Evolutionary conservation across 2,797 vertebrate genomes (phyloP).

Genomic region (Botia kubotai): DNA sequence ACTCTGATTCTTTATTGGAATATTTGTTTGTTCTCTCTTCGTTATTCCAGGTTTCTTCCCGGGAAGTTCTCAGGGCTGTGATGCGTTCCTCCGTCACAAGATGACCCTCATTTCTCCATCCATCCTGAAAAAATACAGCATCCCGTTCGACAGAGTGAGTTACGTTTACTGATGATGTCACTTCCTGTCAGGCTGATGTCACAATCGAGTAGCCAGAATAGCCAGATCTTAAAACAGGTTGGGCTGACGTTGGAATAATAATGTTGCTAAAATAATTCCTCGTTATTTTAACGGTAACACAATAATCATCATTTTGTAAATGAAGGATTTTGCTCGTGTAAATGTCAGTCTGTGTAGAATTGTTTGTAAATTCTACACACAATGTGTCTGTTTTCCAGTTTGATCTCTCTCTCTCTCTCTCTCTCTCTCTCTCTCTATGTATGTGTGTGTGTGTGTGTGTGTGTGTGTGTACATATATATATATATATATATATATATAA

Average conservation of each 20-base stretch:
- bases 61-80: conserved; percentile 95
- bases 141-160: conserved; percentile 93
- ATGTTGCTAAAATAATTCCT: background rate
- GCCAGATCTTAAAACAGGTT: no score
- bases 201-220: background rate
- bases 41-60: conserved; percentile 89
- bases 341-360: background rate
- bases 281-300: no score
- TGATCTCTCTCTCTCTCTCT: no score
- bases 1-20: background rate
- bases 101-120: conserved; percentile 98
- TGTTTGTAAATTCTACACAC: no score
- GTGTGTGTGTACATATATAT: background rate
- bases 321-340: background rate
- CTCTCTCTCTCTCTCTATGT: no score
- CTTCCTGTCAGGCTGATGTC: background rate
- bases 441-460: no score
- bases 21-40: background rate
- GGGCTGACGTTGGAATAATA: background rate
- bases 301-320: no score
- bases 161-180: background rate
- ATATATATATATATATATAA: background rate
- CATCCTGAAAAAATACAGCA: conserved; percentile 96
- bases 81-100: conserved; percentile 97
- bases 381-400: no score